Evolutionary conservation across 2,113 vertebrate species (phyloP), one percentile per base, ranked within the genome.

Genomic region (Anolis sagrei): DNA sequence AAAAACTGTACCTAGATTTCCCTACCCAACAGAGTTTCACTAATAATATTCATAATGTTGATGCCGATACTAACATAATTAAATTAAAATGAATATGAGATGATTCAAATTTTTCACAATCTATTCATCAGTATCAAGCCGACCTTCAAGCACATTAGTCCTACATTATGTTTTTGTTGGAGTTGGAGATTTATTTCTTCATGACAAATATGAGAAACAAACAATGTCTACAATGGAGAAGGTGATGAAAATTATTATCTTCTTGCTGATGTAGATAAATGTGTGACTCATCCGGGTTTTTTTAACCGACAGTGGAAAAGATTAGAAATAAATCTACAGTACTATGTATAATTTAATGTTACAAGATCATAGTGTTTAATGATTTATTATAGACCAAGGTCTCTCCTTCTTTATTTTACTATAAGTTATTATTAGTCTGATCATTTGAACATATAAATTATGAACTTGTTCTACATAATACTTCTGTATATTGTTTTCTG

Each of bases 1-100:
- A 39, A 79, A 80, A 54, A 44, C 68, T 68, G n/a, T 1, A 76
- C 82, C 86, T 93, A 88, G 90, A 90, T 93, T 5, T 72, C 81
- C 23, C 68, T 83, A 10, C 19, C 44, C 36, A 58, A 51, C 70
- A 81, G 79, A 19, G 75, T 76, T 61, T 54, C 51, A 75, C 78
- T 85, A 73, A 18, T 32, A 86, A 78, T 69, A 77, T 84, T 10
- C 74, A 54, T 27, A 4, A 0, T 19, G 61, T 18, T 87, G 69
- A 83, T 89, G 81, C 36, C 9, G 7, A 23, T 23, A 74, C 21
- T 74, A 39, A 44, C 44, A 27, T 39, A 66, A 79, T 44, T 66
- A n/a, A 80, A 10, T 18, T 27, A 79, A 66, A 66, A 48, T 85
- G 86, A 51, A 54, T 23, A 32, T 69, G n/a, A 36, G 48, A 49